A percentile compares a stretch with the other conserved stretches of the same genome.
phyloP scores from a whole-genome alignment of 2,888 invertebrate species.

The Polia nebulosa region DNA sequence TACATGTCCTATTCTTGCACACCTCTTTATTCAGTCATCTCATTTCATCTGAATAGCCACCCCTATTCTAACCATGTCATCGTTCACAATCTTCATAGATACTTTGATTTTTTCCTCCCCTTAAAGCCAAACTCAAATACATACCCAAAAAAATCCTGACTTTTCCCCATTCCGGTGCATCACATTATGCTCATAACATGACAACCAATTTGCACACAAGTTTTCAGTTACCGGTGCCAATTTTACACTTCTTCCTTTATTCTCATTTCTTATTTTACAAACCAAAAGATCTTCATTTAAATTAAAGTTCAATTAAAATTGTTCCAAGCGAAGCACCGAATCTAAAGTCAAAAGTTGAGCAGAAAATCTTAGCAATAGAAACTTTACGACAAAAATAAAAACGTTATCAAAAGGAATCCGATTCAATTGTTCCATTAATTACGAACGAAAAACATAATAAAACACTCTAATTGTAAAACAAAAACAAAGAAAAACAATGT shows the following conservation, averaged over 20 bases:
- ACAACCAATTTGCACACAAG: not conserved
- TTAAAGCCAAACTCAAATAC: not conserved
- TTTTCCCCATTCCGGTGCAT: not conserved
- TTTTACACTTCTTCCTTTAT: not conserved
- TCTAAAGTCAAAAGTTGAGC: not conserved
- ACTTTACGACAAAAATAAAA: not conserved
- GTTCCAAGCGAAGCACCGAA: not conserved
- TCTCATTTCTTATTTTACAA: not conserved
- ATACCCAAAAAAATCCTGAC: not conserved
- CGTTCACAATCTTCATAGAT: not conserved
- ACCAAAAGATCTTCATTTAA: not conserved
- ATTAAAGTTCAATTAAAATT: not conserved
- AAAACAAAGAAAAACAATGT: constrained; percentile 43
- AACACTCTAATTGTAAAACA: constrained; percentile 48
- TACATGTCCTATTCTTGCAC: not conserved
- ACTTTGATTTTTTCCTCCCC: not conserved
- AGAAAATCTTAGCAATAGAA: constrained; percentile 10
- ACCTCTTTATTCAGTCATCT: not conserved
- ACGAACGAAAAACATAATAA: constrained; percentile 41
- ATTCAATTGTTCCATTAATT: constrained; percentile 38
- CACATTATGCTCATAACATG: not conserved
- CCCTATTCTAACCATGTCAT: not conserved
- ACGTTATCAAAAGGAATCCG: constrained; percentile 22
- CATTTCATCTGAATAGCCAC: not conserved
- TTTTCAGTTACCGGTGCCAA: not conserved